Percentiles rank a stretch among this genome's conserved stretches.
Evolutionary conservation across 35 echinoderm and acorn worm genomes (phyloP).

Genomic region (Heliocidaris erythrogramma): DNA sequence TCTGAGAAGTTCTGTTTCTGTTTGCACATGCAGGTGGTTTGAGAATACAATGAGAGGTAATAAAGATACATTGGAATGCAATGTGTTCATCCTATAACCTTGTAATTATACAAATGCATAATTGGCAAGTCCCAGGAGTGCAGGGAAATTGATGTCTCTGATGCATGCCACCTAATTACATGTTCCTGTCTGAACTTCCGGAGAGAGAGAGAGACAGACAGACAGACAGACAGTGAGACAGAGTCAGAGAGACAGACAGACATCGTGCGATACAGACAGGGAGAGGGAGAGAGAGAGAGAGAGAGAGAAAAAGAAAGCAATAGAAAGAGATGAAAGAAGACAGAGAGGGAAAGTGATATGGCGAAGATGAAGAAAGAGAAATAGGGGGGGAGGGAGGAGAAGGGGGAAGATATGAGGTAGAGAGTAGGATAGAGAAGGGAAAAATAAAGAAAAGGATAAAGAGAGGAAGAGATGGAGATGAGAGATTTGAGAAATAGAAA

Average conservation of each 20-base stretch:
- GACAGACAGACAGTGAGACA: not conserved
- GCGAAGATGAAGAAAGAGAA: too few relatives aligned
- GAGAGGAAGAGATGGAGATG: not conserved
- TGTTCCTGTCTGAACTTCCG: constrained; percentile 15
- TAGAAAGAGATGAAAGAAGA: too few relatives aligned
- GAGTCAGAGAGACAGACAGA: not conserved
- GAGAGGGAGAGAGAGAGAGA: too few relatives aligned
- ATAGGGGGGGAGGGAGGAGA: too few relatives aligned
- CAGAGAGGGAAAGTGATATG: too few relatives aligned
- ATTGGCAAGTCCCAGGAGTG: not conserved
- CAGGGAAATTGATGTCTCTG: not conserved
- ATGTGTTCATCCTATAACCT: not conserved
- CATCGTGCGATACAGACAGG: too few relatives aligned
- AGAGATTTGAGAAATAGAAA: not conserved
- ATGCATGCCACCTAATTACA: constrained; percentile 9
- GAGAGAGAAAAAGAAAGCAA: too few relatives aligned
- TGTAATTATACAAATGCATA: constrained; percentile 13
- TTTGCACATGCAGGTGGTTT: not conserved
- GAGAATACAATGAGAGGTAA: not conserved
- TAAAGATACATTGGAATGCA: not conserved
- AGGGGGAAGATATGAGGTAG: too few relatives aligned
- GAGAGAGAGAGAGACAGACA: not conserved
- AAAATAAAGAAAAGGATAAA: not conserved
- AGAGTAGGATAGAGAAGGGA: too few relatives aligned
- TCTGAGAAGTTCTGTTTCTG: not conserved